Conservation (phyloP, 2,888 invertebrate species). For the Zeuzera pyrina region DNA sequence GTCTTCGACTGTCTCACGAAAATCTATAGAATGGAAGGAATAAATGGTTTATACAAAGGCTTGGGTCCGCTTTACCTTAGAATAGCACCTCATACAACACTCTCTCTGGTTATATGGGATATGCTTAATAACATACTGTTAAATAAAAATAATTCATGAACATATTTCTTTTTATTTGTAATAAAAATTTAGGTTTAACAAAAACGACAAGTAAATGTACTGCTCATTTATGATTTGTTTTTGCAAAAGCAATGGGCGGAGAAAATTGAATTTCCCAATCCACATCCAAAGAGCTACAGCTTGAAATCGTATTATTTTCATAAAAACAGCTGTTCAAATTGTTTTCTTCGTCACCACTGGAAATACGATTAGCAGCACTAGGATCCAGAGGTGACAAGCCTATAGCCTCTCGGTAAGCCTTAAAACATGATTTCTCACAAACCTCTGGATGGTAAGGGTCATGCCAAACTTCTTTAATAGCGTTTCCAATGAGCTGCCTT, state of each 20-base stretch:
- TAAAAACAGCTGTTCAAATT: constrained; percentile 3
- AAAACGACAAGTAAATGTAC: too few relatives aligned
- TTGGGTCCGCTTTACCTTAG: constrained; percentile 82
- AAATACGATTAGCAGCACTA: constrained; percentile 24
- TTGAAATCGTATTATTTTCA: constrained; percentile 30
- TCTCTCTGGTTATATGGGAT: constrained; percentile 86
- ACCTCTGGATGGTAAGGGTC: constrained; percentile 38
- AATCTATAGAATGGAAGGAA: constrained; percentile 83
- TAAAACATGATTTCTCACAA: constrained; percentile 39
- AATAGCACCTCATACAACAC: constrained; percentile 84
- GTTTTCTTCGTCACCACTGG: constrained; percentile 14
- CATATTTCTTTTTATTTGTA: constrained; percentile 4
- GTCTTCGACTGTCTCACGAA: constrained; percentile 84
- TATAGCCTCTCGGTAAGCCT: constrained; percentile 37
- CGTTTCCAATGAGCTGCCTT: constrained; percentile 26
- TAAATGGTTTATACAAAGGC: constrained; percentile 85
- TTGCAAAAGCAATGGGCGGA: constrained; percentile 33
- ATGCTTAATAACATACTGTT: constrained; percentile 46
- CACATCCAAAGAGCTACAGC: constrained; percentile 42
- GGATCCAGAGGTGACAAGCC: constrained; percentile 25
- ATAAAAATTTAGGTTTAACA: neutral
- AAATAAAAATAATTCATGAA: constrained; percentile 30
- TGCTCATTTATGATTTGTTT: too few relatives aligned
- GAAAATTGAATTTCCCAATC: constrained; percentile 61
- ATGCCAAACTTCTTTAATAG: constrained; percentile 29